Evolutionary conservation across 23 tunicate species (phyloP).

Genomic region (Aplidium turbinatum): DNA sequence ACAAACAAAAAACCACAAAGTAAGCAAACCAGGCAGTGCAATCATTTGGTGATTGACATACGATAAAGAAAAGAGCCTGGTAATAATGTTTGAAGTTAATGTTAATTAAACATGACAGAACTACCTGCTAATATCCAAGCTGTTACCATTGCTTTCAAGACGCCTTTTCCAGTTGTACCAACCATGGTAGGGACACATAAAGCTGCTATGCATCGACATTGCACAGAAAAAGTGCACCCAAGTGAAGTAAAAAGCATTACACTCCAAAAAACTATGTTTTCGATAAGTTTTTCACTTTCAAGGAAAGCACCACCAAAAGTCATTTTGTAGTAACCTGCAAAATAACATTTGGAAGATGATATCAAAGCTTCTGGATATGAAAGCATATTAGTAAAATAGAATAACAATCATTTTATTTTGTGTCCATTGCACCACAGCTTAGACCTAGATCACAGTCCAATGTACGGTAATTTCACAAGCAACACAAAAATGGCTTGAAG

Average conservation of each 20-base stretch:
- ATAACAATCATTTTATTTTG: no score
- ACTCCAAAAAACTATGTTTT: slow-evolving; percentile 32
- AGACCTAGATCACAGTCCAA: no score
- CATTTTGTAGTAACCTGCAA: slow-evolving; percentile 53
- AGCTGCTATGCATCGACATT: slow-evolving; percentile 71
- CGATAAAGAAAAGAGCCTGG: no score
- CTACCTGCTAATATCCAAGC: slow-evolving; percentile 86
- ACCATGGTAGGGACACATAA: slow-evolving; percentile 75
- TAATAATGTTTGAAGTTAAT: no score
- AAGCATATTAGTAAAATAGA: no score
- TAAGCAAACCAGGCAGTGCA: no score
- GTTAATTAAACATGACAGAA: not conserved
- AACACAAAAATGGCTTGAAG: no score
- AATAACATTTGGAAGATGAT: no score
- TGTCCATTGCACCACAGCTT: no score
- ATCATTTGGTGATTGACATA: no score
- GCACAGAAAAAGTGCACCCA: slow-evolving; percentile 68
- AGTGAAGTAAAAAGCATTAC: slow-evolving; percentile 25
- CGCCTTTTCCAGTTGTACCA: slow-evolving; percentile 72
- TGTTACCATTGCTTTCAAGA: slow-evolving; percentile 50
- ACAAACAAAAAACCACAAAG: no score
- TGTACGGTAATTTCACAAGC: no score
- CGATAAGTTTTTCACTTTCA: slow-evolving; percentile 28
- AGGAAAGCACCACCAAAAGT: slow-evolving; percentile 64
- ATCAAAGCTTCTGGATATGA: not conserved